Conservation (phyloP, 1,140 invertebrate genomes). For the Phymorhynchus buccinoides region DNA sequence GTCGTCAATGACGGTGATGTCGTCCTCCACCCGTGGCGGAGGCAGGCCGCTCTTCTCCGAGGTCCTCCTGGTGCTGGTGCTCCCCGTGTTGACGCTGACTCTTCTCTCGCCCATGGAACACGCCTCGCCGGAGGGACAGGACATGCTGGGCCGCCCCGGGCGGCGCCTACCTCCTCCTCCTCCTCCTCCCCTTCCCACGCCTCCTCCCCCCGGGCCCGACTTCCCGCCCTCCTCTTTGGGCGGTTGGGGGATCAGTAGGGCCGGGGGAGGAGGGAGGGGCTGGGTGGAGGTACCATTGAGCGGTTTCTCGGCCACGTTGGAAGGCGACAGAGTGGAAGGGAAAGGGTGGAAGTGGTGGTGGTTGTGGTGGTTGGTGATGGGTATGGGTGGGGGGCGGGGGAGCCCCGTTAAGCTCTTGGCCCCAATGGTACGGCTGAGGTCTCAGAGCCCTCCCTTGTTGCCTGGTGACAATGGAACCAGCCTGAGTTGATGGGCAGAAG, state of each 20-base stretch:
- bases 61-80: too few species aligned
- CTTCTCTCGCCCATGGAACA: conserved; percentile 44
- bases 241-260: not conserved
- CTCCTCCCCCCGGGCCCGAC: not conserved
- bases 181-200: not conserved
- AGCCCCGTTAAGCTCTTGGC: conserved; percentile 23
- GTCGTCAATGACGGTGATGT: conserved; percentile 49
- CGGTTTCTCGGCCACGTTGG: conserved; percentile 13
- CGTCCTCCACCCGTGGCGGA: conserved; percentile 27
- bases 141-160: conserved; percentile 33
- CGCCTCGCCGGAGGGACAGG: conserved; percentile 40
- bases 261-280: not conserved
- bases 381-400: not conserved
- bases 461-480: too few species aligned
- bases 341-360: too few species aligned
- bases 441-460: too few species aligned
- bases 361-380: too few species aligned
- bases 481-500: too few species aligned
- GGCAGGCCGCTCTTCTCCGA: conserved; percentile 33
- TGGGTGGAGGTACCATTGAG: conserved; percentile 26
- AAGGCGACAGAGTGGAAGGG: not conserved
- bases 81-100: conserved; percentile 44
- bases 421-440: conserved; percentile 32
- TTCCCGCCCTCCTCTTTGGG: not conserved
- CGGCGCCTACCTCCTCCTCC: conserved; percentile 22